A percentile compares a stretch with the other conserved stretches of the same genome.
Conservation (phyloP, 2,113 vertebrate genomes). For the Cottus gobio region DNA sequence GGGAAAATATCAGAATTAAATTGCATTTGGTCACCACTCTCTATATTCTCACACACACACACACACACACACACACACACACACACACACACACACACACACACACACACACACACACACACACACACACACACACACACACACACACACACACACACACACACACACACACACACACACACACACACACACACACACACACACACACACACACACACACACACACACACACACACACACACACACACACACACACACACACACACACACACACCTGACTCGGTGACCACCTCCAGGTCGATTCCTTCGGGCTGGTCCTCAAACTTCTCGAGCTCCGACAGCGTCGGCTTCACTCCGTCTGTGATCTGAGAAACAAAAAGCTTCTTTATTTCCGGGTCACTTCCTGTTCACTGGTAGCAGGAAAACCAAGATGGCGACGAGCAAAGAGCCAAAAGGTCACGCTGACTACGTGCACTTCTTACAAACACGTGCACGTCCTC, state of each 20-base stretch:
- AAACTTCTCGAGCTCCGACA: constrained; percentile 96
- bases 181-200: rapidly evolving
- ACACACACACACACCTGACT: constrained; percentile 85
- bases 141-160: too few species aligned
- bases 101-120: background rate
- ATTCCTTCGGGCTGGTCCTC: constrained; percentile 97
- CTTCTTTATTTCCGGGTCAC: too few species aligned
- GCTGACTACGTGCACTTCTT: too few species aligned
- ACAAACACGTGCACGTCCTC: too few species aligned
- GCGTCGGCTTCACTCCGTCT: constrained; percentile 94
- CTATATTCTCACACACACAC: background rate
- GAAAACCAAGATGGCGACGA: too few species aligned
- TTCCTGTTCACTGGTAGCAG: too few species aligned
- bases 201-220: background rate
- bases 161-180: too few species aligned
- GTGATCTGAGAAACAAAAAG: constrained; percentile 89
- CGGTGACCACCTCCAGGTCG: constrained; percentile 95
- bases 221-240: background rate
- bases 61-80: background rate
- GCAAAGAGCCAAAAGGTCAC: too few species aligned
- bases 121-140: background rate
- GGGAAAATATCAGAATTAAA: too few species aligned
- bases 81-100: background rate
- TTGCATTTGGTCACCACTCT: too few species aligned
- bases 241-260: background rate